Percentiles rank a stretch among this genome's conserved stretches.
Evolutionary conservation across 2,797 vertebrate genomes (phyloP).

Genomic region (Leptodactylus fallax): DNA sequence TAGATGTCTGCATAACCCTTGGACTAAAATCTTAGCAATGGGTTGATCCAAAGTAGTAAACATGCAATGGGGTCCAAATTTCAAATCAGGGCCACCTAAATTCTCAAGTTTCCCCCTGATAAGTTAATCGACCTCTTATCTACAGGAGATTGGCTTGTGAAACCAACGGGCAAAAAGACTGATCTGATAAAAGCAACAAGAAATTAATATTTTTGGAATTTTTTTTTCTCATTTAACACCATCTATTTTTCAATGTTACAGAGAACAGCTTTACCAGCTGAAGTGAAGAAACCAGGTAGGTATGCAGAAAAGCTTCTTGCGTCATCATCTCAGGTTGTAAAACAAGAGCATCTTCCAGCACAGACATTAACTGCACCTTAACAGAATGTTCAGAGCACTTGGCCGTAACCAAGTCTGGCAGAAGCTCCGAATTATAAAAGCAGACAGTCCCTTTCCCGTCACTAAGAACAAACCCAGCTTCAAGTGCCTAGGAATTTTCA

Average conservation of each 20-base stretch:
- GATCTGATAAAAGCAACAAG: too few relatives aligned
- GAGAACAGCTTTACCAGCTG: neutral
- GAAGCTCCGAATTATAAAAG: slow-evolving; percentile 23
- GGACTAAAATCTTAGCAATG: too few relatives aligned
- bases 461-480: slow-evolving; percentile 30
- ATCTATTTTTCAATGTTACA: neutral
- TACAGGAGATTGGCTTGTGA: too few relatives aligned
- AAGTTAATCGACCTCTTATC: too few relatives aligned
- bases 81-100: too few relatives aligned
- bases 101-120: too few relatives aligned
- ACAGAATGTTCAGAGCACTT: slow-evolving; percentile 22
- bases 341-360: slow-evolving; percentile 20
- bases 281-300: neutral
- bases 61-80: too few relatives aligned
- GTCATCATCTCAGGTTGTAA: neutral
- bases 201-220: too few relatives aligned
- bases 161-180: too few relatives aligned
- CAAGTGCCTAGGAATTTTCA: slow-evolving; percentile 16
- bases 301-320: neutral
- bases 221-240: neutral
- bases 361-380: slow-evolving; percentile 17
- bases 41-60: too few relatives aligned
- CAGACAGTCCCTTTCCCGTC: slow-evolving; percentile 49
- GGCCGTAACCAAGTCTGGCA: slow-evolving; percentile 42
- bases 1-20: too few relatives aligned